These are phyloP conservation scores for Arrhamphus sclerolepis DNA, from an alignment of 2,797 vertebrate species.

Conservation along the genomic window DNA sequence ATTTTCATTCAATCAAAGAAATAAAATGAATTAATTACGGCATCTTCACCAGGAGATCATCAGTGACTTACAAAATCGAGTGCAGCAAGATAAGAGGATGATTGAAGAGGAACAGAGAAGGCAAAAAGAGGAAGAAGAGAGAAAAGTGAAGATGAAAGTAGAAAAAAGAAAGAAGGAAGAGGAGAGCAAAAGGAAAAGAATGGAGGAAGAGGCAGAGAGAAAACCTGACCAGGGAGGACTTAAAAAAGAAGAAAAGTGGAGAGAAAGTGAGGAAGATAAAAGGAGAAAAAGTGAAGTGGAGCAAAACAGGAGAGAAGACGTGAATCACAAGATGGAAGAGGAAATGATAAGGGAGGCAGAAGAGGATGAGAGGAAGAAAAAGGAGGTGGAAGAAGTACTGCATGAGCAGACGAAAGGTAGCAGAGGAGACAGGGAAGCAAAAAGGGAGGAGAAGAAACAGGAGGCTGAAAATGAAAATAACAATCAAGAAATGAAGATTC, in stretches of 20 bases:
- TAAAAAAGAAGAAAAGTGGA: too few species aligned
- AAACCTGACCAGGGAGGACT: too few species aligned
- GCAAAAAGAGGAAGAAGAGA: conserved; percentile 1
- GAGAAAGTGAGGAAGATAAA: neutral
- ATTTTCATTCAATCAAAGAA: neutral
- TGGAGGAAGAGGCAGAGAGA: neutral
- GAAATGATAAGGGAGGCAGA: neutral
- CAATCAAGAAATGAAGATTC: neutral
- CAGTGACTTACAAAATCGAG: conserved; percentile 77
- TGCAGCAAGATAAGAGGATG: conserved; percentile 78
- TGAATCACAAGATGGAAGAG: neutral
- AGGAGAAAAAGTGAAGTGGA: neutral
- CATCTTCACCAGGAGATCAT: conserved; percentile 80
- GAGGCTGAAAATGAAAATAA: neutral
- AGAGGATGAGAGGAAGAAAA: conserved; percentile 9
- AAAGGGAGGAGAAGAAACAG: too few species aligned
- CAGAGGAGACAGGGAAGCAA: neutral
- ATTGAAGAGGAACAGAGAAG: conserved; percentile 7
- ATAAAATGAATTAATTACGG: neutral
- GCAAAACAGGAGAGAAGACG: neutral
- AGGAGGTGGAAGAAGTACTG: neutral
- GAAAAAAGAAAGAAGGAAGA: neutral
- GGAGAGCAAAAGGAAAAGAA: neutral
- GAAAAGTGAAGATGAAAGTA: neutral
- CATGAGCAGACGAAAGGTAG: neutral